Conservation (phyloP, 2,888 invertebrate species). For the Keiferia lycopersicella region DNA sequence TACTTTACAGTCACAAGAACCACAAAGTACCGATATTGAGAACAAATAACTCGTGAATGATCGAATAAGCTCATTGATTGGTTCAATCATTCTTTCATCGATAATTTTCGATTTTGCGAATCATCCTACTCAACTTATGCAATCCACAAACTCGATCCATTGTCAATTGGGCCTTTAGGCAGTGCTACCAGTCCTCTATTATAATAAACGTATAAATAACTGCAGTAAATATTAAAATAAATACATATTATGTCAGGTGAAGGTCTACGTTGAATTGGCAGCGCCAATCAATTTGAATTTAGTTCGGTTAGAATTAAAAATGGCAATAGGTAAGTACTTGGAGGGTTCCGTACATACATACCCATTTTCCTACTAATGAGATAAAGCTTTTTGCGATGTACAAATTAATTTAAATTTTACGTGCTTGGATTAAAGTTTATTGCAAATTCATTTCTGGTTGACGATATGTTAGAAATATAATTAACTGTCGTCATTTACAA, state of each 20-base stretch:
- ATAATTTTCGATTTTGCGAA: constrained; percentile 19
- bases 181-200: constrained; percentile 22
- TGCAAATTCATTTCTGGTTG: neutral
- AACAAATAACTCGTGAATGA: neutral
- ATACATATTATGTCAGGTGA: constrained; percentile 37
- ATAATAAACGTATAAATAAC: constrained; percentile 44
- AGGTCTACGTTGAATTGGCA: constrained; percentile 46
- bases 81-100: neutral
- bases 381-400: too few relatives aligned
- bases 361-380: neutral
- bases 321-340: constrained; percentile 24
- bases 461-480: neutral
- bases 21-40: neutral
- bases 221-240: constrained; percentile 45
- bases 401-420: too few relatives aligned
- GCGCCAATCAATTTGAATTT: constrained; percentile 40
- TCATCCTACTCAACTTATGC: constrained; percentile 31
- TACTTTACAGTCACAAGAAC: neutral
- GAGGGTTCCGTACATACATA: neutral
- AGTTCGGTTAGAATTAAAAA: constrained; percentile 42
- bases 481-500: too few relatives aligned
- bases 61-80: neutral
- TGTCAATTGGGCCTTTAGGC: constrained; percentile 27
- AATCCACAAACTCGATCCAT: constrained; percentile 30
- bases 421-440: neutral